These are phyloP conservation scores for Microctonus aethiopoides DNA, from an alignment of 2,888 invertebrate species.

Conservation along the genomic window DNA sequence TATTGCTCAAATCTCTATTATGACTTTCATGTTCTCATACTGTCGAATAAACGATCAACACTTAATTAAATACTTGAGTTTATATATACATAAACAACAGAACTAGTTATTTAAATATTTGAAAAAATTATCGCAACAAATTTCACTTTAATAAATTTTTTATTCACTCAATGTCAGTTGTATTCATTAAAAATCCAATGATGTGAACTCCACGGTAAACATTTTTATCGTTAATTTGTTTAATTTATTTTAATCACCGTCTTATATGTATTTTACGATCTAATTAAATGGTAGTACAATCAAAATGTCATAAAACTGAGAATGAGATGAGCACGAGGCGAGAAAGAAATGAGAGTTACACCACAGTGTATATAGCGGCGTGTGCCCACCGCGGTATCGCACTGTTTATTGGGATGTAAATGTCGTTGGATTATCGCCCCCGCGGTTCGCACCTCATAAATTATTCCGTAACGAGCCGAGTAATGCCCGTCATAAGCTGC, in stretches of 20 bases:
- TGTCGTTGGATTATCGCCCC: conserved; percentile 67
- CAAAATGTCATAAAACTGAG: conserved; percentile 55
- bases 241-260: conserved; percentile 45
- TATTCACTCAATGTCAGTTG: neutral
- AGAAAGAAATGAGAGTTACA: conserved; percentile 13
- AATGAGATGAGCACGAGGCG: neutral
- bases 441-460: conserved; percentile 67
- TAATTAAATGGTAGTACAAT: conserved; percentile 63
- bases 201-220: conserved; percentile 6
- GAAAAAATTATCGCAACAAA: neutral
- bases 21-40: neutral
- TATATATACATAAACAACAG: conserved; percentile 11
- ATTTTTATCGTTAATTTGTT: conserved; percentile 54
- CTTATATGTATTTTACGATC: conserved; percentile 58
- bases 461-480: conserved; percentile 67
- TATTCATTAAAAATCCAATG: neutral
- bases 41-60: neutral
- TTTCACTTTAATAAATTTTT: neutral
- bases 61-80: conserved; percentile 17
- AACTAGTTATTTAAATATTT: neutral
- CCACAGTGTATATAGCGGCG: conserved; percentile 38
- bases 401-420: conserved; percentile 68
- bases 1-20: conserved; percentile 3
- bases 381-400: conserved; percentile 49
- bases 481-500: conserved; percentile 66